Evolutionary conservation across 2,113 vertebrate genomes (phyloP).

Genomic region (Lepisosteus osseus): DNA sequence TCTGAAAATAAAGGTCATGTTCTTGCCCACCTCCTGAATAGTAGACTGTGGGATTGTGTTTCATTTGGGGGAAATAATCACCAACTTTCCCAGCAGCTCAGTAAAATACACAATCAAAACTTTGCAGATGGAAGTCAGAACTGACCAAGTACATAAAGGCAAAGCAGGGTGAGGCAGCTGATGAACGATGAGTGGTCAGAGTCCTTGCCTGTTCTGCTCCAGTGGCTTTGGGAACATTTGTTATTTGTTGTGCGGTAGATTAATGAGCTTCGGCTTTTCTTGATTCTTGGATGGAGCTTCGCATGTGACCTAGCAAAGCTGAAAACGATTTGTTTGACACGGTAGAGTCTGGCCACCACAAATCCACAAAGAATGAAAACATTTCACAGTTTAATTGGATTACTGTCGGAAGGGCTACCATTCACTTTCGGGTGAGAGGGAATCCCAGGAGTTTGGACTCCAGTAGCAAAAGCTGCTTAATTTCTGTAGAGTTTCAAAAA

Average conservation of each 20-base stretch:
- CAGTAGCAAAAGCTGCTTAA: not conserved
- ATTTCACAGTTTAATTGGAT: conserved; percentile 39
- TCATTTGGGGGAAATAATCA: not conserved
- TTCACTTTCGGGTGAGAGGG: not conserved
- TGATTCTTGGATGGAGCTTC: not conserved
- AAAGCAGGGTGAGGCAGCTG: not conserved
- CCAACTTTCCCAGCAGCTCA: not conserved
- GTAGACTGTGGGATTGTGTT: not conserved
- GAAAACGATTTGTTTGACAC: conserved; percentile 7
- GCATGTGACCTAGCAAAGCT: not conserved
- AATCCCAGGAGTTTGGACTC: not conserved
- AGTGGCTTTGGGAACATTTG: not conserved
- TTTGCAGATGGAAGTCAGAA: not conserved
- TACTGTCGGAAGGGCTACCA: conserved; percentile 16
- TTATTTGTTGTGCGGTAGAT: conserved; percentile 5
- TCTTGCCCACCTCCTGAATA: not conserved
- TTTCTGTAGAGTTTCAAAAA: not conserved
- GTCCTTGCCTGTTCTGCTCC: not conserved
- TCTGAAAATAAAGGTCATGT: not conserved
- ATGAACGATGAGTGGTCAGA: not conserved
- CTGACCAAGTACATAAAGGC: not conserved
- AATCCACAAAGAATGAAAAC: conserved; percentile 22
- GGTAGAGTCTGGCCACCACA: not conserved
- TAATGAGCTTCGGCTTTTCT: not conserved
- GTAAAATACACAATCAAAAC: not conserved